Base-by-base conservation (phyloP, 2,797 vertebrate genomes). In the Scomberomorus guttatus region DNA sequence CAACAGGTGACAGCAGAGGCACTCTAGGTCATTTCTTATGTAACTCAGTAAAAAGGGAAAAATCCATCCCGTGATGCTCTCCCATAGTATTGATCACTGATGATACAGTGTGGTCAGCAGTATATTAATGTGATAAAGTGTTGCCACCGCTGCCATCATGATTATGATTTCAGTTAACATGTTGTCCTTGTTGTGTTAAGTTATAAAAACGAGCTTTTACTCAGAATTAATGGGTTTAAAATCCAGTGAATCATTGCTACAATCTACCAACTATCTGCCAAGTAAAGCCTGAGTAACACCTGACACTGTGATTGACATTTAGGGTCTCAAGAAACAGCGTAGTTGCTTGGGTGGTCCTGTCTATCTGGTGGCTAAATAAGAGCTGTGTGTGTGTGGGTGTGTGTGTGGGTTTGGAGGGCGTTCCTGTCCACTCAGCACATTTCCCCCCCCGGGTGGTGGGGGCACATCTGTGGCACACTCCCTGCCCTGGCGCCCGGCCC, bases 391-490 rank as follows among this genome's bases (percentile, higher is more conserved):
- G 18, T 58, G 76, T 18, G 1, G 25, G 57, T 0, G 18, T 24
- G 69, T 56, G 3, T 73, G 42, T 58, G 22, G 73, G 46, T 51
- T 50, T 42, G 72, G 32, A 59, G 73, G 76, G 79, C 11, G 65
- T 85, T 90, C 66, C 77, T 75, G 78, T 80, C 62, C 76, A 93
- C 85, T 94, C 92, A 92, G 90, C 92, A 92, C 75, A 92, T 90
- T 87, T 3, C 75, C 73, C 81, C 61, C 59, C 54, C 12, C 6
- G 29, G 81, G 34, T 75, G 75, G 65, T 27, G 34, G 81, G 75
- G 85, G 77, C 90, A 94, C 88, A 94, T 94, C 88, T 93, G 92
- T 89, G 90, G 75, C 83, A 83, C 81, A 83, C 82, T 81, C 81
- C 79, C 81, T 86, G 72, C 75, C 74, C 84, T 86, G 86, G 90